These are phyloP conservation scores for Menidia beryllina DNA, from an alignment of 2,113 vertebrate species.

Conservation along the genomic window DNA sequence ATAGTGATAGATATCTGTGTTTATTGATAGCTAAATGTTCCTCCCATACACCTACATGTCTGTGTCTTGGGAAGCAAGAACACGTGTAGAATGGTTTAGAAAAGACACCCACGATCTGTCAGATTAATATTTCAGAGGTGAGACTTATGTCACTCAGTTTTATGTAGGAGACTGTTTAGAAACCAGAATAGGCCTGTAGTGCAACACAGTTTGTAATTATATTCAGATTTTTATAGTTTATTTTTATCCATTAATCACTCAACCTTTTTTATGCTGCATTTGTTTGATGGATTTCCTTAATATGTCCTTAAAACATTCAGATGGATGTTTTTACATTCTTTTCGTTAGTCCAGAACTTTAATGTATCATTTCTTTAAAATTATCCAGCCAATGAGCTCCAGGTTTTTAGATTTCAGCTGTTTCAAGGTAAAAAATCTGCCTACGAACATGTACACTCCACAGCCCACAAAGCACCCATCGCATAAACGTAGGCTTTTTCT, in stretches of 20 bases:
- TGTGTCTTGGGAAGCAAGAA: slow-evolving; percentile 45
- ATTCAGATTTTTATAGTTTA: background rate
- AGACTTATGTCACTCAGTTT: slow-evolving; percentile 24
- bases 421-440: too few species aligned
- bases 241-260: background rate
- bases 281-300: background rate
- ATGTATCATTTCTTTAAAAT: background rate
- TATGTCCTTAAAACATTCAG: background rate
- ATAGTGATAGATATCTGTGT: slow-evolving; percentile 31
- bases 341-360: background rate
- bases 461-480: too few species aligned
- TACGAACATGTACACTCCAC: too few species aligned
- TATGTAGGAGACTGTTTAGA: slow-evolving; percentile 7
- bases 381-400: background rate
- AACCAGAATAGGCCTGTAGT: slow-evolving; percentile 10
- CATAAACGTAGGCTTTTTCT: background rate
- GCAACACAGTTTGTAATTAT: slow-evolving; percentile 11
- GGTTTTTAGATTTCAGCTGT: background rate
- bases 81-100: slow-evolving; percentile 27
- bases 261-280: background rate
- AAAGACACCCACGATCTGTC: slow-evolving; percentile 60
- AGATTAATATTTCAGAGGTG: slow-evolving; percentile 50
- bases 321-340: background rate
- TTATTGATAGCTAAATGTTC: slow-evolving; percentile 61
- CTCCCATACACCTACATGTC: slow-evolving; percentile 48